Conservation (phyloP, 2,797 vertebrate genomes). For the Sciurus vulgaris region DNA sequence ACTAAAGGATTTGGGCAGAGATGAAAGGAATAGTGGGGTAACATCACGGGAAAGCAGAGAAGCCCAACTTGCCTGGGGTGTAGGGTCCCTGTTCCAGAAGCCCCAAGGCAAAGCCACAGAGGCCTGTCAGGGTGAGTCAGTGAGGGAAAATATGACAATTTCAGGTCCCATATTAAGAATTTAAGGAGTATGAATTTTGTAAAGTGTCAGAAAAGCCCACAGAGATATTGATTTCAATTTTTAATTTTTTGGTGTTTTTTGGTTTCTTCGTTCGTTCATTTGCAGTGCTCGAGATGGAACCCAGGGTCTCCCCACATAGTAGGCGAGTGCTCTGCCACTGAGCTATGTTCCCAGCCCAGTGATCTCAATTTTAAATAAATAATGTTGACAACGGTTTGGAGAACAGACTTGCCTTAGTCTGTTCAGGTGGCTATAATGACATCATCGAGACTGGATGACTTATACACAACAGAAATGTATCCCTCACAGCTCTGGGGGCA, state of each 20-base stretch:
- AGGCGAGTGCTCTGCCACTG: too few relatives aligned
- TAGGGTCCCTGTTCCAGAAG: not conserved
- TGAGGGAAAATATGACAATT: fast-evolving
- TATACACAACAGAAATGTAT: not conserved
- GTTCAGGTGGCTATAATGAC: not conserved
- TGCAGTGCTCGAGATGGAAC: too few relatives aligned
- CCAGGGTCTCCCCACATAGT: too few relatives aligned
- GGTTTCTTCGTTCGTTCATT: too few relatives aligned
- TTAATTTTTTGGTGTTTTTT: too few relatives aligned
- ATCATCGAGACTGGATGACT: not conserved
- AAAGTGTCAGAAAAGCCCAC: not conserved
- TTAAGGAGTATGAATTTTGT: not conserved
- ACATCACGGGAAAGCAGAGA: not conserved
- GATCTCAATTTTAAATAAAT: not conserved
- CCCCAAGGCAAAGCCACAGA: not conserved
- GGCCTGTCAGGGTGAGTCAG: not conserved
- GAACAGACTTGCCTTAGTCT: not conserved
- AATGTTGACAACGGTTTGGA: not conserved
- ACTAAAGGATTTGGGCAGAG: not conserved
- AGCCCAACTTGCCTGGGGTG: too few relatives aligned
- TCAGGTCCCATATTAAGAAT: not conserved
- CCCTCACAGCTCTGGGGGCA: not conserved
- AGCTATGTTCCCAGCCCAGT: too few relatives aligned
- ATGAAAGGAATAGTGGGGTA: not conserved
- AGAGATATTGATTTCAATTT: not conserved